phyloP scores from a whole-genome alignment of 2,113 vertebrate genomes.

The Geococcyx californianus region DNA sequence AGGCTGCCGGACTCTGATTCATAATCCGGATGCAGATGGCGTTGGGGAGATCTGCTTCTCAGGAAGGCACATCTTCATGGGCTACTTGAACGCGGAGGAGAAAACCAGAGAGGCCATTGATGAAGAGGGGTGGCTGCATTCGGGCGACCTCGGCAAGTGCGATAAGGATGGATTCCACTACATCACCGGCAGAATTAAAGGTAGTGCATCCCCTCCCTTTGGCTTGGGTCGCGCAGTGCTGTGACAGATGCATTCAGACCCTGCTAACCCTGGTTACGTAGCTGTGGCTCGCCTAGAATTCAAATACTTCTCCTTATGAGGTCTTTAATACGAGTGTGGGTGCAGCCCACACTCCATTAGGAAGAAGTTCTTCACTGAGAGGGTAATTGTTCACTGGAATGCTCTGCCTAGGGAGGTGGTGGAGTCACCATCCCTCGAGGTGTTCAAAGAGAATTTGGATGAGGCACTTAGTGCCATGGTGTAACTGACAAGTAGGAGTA shows the following conservation, averaged over 20 bases:
- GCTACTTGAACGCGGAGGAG: constrained; percentile 86
- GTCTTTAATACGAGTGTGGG: accelerated
- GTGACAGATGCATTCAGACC: accelerated
- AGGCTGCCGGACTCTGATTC: constrained; percentile 83
- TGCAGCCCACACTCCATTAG: no score
- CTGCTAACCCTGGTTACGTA: background rate
- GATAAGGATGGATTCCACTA: constrained; percentile 85
- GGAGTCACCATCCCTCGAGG: no score
- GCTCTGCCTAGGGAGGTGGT: no score
- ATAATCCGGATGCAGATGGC: constrained; percentile 75
- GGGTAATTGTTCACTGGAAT: no score
- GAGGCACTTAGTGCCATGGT: no score
- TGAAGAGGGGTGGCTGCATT: constrained; percentile 89
- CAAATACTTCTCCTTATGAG: background rate
- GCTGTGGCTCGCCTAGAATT: background rate
- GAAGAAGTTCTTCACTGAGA: no score
- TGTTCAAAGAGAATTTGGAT: no score
- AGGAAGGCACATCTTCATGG: constrained; percentile 94
- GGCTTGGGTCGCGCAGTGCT: accelerated
- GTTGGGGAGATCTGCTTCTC: constrained; percentile 89
- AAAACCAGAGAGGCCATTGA: constrained; percentile 85
- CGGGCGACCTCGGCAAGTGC: constrained; percentile 86
- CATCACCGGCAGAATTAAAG: constrained; percentile 94
- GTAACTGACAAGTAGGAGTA: no score
- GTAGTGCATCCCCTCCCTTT: constrained; percentile 24